phyloP scores from a whole-genome alignment of 2,888 invertebrate genomes.

The Spatulosminthurus flaviceps region DNA sequence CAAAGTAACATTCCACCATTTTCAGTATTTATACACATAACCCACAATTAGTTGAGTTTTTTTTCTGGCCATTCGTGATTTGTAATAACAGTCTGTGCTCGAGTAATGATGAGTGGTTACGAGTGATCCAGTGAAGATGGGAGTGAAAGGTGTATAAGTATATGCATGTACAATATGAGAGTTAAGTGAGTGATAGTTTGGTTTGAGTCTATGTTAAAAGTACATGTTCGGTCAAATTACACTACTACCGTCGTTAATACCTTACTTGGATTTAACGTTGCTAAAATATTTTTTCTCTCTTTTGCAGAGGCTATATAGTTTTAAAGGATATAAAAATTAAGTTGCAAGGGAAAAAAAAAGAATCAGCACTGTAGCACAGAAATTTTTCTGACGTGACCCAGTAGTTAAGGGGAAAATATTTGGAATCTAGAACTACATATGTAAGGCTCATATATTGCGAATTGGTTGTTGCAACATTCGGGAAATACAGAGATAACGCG shows the following conservation, averaged over 20 bases:
- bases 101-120: not conserved
- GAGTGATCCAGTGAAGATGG: not conserved
- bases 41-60: not conserved
- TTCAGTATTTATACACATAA: not conserved
- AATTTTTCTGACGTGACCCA: slow-evolving; percentile 1
- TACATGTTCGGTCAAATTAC: no score
- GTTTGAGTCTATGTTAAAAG: no score
- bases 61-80: not conserved
- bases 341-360: no score
- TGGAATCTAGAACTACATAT: no score
- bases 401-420: slow-evolving; percentile 11
- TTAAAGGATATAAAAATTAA: no score
- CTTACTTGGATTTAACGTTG: not conserved
- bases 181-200: no score
- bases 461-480: not conserved
- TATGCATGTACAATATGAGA: not conserved
- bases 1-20: not conserved
- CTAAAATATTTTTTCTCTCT: no score
- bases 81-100: not conserved
- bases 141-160: not conserved
- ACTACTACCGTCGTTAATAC: not conserved
- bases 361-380: not conserved
- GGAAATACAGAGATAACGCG: no score
- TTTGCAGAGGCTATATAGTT: no score
- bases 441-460: not conserved